phyloP scores from a whole-genome alignment of 2,113 vertebrate genomes.

The Microcebus tavaratra region DNA sequence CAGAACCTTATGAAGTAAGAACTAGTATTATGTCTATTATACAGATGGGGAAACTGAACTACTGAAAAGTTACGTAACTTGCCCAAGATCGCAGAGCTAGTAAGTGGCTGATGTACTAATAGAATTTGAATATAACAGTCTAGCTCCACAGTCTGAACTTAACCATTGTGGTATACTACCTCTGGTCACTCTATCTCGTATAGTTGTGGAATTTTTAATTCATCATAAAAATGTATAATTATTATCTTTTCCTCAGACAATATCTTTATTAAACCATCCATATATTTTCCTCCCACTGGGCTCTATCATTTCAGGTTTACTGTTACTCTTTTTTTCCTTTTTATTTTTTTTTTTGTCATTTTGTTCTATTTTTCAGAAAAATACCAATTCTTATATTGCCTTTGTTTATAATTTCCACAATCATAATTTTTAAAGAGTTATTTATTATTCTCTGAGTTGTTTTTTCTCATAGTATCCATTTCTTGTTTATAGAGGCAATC shows the following conservation, averaged over 20 bases:
- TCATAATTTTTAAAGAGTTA: background rate
- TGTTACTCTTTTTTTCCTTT: background rate
- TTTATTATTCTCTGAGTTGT: background rate
- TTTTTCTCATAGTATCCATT: background rate
- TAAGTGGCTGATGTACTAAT: background rate
- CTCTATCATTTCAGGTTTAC: background rate
- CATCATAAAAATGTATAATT: background rate
- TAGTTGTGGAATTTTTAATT: background rate
- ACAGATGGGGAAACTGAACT: background rate
- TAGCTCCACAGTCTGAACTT: background rate
- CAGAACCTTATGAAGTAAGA: background rate
- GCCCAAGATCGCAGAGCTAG: background rate
- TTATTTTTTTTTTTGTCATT: background rate
- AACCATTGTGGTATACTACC: background rate
- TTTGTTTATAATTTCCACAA: background rate
- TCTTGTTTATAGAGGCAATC: background rate
- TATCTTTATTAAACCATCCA: background rate
- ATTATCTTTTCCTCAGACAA: background rate
- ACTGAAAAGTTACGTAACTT: background rate
- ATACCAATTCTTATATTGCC: background rate
- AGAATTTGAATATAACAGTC: background rate
- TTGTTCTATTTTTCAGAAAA: background rate
- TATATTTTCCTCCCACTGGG: background rate
- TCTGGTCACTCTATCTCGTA: background rate
- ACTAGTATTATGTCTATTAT: conserved; percentile 3